These are phyloP conservation scores for Pachypanchax playfairii DNA, from an alignment of 2,113 vertebrate species.

Conservation along the genomic window DNA sequence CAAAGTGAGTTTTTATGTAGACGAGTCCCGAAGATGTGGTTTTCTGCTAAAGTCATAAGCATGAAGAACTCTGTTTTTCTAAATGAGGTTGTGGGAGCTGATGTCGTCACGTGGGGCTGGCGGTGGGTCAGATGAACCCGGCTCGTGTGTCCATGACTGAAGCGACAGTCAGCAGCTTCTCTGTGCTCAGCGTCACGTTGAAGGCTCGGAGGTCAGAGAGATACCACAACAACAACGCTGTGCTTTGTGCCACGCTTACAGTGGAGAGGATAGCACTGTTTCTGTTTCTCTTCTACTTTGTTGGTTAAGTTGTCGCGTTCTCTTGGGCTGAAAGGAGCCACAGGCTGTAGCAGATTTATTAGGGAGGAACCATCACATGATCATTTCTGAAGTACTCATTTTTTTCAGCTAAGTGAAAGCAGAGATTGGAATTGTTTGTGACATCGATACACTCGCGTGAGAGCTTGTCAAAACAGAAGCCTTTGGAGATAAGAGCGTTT, in stretches of 20 bases:
- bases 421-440: too few species aligned
- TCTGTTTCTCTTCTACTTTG: too few species aligned
- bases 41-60: too few species aligned
- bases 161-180: conserved; percentile 18
- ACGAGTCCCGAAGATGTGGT: background rate
- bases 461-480: too few species aligned
- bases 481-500: background rate
- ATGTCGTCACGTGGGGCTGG: conserved; percentile 21
- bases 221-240: conserved; percentile 25
- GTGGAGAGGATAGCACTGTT: background rate
- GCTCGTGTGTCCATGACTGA: too few species aligned
- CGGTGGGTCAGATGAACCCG: conserved; percentile 10
- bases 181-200: conserved; percentile 13
- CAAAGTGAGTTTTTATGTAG: background rate
- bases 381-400: conserved; percentile 6
- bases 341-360: too few species aligned
- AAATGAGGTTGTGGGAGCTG: background rate
- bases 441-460: too few species aligned
- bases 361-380: conserved; percentile 23
- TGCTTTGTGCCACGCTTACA: conserved; percentile 37
- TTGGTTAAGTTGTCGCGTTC: too few species aligned
- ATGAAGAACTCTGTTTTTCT: background rate
- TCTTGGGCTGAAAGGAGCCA: too few species aligned
- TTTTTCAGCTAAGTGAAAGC: too few species aligned
- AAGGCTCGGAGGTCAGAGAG: conserved; percentile 22